A percentile compares a stretch with the other conserved stretches of the same genome.
Evolutionary conservation across 2,888 invertebrate genomes (phyloP).

Genomic region (Sepiola atlantica): DNA sequence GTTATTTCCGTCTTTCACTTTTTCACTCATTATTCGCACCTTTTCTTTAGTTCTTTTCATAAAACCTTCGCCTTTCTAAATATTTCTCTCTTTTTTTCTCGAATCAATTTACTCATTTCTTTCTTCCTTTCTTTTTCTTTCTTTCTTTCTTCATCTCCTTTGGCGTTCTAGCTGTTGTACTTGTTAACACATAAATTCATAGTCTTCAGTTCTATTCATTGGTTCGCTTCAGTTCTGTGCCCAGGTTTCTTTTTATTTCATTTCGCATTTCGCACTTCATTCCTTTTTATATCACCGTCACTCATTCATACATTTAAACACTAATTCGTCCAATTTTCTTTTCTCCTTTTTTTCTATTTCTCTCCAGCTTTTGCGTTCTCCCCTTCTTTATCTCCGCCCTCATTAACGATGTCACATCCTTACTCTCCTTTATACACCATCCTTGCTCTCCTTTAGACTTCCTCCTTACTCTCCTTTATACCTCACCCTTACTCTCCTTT

Average conservation of each 20-base stretch:
- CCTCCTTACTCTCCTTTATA: background rate
- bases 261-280: background rate
- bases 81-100: background rate
- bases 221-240: background rate
- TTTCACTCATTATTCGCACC: too few relatives aligned
- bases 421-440: background rate
- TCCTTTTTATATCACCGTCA: background rate
- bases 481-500: background rate
- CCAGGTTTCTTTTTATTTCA: background rate
- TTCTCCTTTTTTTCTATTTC: background rate
- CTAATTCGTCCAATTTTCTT: background rate
- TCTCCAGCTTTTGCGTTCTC: background rate
- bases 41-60: too few relatives aligned
- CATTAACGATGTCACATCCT: background rate
- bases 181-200: background rate
- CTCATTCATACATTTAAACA: background rate
- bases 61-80: too few relatives aligned
- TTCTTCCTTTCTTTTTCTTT: background rate
- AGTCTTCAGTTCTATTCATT: slow-evolving; percentile 32
- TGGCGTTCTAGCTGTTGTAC: background rate
- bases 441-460: background rate
- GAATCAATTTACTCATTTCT: background rate
- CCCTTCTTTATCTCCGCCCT: background rate
- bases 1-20: too few relatives aligned
- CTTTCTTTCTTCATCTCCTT: background rate